Conservation (phyloP, 2,797 vertebrate genomes). For the Peromyscus eremicus region DNA sequence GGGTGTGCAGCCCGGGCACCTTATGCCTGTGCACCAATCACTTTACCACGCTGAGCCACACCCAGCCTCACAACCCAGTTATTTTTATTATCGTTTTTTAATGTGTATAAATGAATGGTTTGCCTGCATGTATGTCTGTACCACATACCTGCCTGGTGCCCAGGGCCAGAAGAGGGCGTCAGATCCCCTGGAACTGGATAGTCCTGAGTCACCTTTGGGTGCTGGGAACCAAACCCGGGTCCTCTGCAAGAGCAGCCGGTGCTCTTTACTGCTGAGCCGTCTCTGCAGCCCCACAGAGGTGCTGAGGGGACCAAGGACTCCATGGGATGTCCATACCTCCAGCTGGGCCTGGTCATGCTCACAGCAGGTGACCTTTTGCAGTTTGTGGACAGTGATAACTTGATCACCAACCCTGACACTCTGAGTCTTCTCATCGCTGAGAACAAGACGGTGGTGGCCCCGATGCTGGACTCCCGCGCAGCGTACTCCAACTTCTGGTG, state of each 20-base stretch:
- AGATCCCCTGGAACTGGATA: background rate
- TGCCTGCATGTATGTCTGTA: background rate
- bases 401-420: conserved; percentile 92
- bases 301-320: background rate
- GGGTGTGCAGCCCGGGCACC: too few relatives aligned
- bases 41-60: too few relatives aligned
- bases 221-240: background rate
- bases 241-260: background rate
- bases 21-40: fast-evolving
- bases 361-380: conserved; percentile 68
- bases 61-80: background rate
- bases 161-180: background rate
- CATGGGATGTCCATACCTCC: too few relatives aligned
- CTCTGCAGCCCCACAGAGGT: background rate
- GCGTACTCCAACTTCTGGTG: conserved; percentile 99
- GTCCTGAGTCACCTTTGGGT: too few relatives aligned
- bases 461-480: conserved; percentile 96
- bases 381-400: conserved; percentile 94
- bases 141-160: background rate
- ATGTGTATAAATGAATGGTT: background rate
- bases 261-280: background rate
- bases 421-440: conserved; percentile 93
- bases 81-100: background rate
- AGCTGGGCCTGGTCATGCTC: background rate
- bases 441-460: conserved; percentile 95